These are phyloP conservation scores for Pipistrellus pygmaeus DNA, from an alignment of 2,797 vertebrate species.

Conservation along the genomic window DNA sequence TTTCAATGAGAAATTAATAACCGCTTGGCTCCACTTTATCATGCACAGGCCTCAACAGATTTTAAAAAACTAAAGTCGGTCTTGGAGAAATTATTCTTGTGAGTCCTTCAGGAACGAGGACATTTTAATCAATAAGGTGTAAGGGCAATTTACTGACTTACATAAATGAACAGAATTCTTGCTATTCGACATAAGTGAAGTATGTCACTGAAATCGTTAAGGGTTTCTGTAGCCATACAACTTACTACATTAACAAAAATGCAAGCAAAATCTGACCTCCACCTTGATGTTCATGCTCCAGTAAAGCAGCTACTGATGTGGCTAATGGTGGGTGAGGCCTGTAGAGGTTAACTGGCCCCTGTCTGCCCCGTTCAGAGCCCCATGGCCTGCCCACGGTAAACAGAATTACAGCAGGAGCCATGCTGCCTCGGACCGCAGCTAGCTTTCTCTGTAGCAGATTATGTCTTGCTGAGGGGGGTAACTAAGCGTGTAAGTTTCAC, in stretches of 20 bases:
- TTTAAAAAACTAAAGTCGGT: conserved; percentile 68
- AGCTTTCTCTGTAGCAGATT: neutral
- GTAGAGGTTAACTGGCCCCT: neutral
- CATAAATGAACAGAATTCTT: conserved; percentile 66
- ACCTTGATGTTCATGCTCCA: neutral
- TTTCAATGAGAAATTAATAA: conserved; percentile 77
- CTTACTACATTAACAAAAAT: conserved; percentile 37
- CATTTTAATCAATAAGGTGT: conserved; percentile 83
- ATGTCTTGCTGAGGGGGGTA: neutral
- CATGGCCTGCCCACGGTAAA: neutral
- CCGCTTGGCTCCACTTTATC: conserved; percentile 75
- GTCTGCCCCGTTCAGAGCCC: neutral
- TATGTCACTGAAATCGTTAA: conserved; percentile 6
- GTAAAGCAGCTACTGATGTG: neutral
- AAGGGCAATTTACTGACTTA: conserved; percentile 78
- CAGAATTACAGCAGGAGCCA: neutral
- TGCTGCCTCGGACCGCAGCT: neutral
- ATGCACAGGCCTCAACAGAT: conserved; percentile 68
- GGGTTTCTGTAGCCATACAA: conserved; percentile 54
- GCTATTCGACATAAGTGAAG: conserved; percentile 75
- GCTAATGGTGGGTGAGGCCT: neutral
- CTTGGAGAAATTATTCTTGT: conserved; percentile 70
- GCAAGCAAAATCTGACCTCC: neutral
- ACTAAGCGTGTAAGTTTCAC: neutral
- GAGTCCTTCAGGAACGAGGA: conserved; percentile 76